phyloP scores from a whole-genome alignment of 2,888 invertebrate species.

The Augiades crinisus region DNA sequence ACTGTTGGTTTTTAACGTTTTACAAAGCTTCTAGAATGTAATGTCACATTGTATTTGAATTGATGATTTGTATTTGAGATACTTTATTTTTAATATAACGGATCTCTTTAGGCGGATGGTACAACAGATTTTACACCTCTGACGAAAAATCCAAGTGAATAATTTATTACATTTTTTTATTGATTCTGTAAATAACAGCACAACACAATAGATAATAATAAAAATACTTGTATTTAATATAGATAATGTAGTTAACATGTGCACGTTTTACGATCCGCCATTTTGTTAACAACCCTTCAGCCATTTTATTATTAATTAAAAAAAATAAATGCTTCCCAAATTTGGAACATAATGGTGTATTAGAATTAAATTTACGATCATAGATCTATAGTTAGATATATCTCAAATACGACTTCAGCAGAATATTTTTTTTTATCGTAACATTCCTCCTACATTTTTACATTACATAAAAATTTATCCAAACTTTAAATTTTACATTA shows the following conservation, averaged over 20 bases:
- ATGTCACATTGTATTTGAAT: slow-evolving; percentile 27
- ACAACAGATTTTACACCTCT: slow-evolving; percentile 47
- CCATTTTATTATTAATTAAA: slow-evolving; percentile 42
- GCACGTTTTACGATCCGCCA: slow-evolving; percentile 33
- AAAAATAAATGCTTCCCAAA: too few species aligned
- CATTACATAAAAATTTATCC: too few species aligned
- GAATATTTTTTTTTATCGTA: too few species aligned
- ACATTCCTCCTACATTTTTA: too few species aligned
- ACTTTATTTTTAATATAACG: slow-evolving; percentile 19
- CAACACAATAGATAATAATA: neutral
- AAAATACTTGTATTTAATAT: neutral
- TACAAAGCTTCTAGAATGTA: slow-evolving; percentile 39
- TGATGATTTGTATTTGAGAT: slow-evolving; percentile 4
- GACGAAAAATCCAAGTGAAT: slow-evolving; percentile 28
- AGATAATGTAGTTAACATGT: neutral
- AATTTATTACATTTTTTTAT: neutral
- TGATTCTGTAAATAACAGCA: slow-evolving; percentile 6
- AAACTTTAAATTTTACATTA: too few species aligned
- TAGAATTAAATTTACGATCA: too few species aligned
- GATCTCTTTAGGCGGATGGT: slow-evolving; percentile 49
- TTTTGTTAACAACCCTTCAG: slow-evolving; percentile 36
- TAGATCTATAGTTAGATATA: too few species aligned
- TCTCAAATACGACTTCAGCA: too few species aligned
- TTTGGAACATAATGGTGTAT: too few species aligned
- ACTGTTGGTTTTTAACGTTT: slow-evolving; percentile 55